A percentile compares a stretch with the other conserved stretches of the same genome.
phyloP scores from a whole-genome alignment of 2,113 vertebrate genomes.

The Dasyurus viverrinus region DNA sequence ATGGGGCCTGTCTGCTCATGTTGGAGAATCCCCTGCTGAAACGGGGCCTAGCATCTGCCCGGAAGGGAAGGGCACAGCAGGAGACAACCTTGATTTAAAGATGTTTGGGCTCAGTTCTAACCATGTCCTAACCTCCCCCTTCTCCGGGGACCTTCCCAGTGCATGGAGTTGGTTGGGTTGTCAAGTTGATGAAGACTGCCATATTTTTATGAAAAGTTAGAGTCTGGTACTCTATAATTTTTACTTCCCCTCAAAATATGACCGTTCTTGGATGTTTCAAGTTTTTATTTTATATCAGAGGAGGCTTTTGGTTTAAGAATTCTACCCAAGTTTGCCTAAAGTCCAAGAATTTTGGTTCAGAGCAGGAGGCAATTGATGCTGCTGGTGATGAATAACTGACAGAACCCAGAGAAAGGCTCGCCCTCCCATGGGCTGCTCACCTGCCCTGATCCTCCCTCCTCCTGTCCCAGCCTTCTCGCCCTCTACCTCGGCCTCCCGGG shows the following conservation, averaged over 20 bases:
- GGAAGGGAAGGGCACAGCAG: neutral
- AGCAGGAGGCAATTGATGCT: conserved; percentile 1
- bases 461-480: neutral
- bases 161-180: neutral
- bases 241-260: conserved; percentile 32
- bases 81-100: conserved; percentile 21
- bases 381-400: neutral
- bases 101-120: conserved; percentile 46
- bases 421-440: neutral
- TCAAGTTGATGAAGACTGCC: neutral
- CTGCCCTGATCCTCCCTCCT: neutral
- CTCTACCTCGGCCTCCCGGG: neutral
- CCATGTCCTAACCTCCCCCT: conserved; percentile 9
- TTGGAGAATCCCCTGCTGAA: conserved; percentile 16
- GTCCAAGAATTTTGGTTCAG: neutral
- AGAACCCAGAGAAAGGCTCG: conserved; percentile 8
- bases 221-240: neutral
- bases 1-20: conserved; percentile 29
- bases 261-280: conserved; percentile 11
- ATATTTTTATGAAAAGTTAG: neutral
- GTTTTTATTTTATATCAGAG: conserved; percentile 26
- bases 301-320: neutral
- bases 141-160: conserved; percentile 1
- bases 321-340: conserved; percentile 18
- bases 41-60: no score